Conservation (phyloP, 2,113 vertebrate species). For the Turdus rufiventris region DNA sequence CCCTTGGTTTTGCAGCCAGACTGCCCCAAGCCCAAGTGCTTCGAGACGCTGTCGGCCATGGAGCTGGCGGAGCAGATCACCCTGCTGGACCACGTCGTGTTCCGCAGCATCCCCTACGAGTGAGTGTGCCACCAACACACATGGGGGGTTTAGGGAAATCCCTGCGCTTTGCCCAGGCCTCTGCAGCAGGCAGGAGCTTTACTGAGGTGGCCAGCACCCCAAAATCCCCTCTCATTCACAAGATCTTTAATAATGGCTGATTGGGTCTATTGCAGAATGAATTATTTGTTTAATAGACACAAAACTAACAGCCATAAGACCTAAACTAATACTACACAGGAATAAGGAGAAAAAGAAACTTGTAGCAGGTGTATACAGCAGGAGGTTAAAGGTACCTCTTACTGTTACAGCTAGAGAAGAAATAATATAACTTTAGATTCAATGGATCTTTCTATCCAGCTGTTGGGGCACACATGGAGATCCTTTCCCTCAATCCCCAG, state of each 20-base stretch:
- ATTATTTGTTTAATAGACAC: not conserved
- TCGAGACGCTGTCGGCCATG: slow-evolving; percentile 93
- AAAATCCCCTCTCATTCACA: fast-evolving
- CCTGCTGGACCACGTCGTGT: slow-evolving; percentile 91
- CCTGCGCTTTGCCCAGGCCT: not conserved
- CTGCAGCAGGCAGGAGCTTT: not conserved
- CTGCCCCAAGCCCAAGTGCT: slow-evolving; percentile 85
- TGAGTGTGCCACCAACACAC: slow-evolving; percentile 61
- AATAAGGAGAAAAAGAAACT: too few relatives aligned
- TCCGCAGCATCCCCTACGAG: slow-evolving; percentile 97
- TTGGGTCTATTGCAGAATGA: not conserved
- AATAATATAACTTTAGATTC: not conserved
- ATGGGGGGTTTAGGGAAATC: fast-evolving
- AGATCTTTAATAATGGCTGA: not conserved
- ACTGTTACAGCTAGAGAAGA: not conserved
- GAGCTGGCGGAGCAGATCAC: slow-evolving; percentile 97
- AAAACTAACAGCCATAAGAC: too few relatives aligned
- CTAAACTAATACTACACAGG: too few relatives aligned
- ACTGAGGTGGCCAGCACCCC: not conserved
- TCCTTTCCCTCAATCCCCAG: too few relatives aligned
- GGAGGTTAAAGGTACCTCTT: too few relatives aligned
- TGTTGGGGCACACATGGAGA: too few relatives aligned
- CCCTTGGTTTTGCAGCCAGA: slow-evolving; percentile 77
- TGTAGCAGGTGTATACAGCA: too few relatives aligned
- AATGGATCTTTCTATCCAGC: not conserved